phyloP scores from a whole-genome alignment of 2,888 invertebrate species.

The Sinopyrophorus schimmeli region DNA sequence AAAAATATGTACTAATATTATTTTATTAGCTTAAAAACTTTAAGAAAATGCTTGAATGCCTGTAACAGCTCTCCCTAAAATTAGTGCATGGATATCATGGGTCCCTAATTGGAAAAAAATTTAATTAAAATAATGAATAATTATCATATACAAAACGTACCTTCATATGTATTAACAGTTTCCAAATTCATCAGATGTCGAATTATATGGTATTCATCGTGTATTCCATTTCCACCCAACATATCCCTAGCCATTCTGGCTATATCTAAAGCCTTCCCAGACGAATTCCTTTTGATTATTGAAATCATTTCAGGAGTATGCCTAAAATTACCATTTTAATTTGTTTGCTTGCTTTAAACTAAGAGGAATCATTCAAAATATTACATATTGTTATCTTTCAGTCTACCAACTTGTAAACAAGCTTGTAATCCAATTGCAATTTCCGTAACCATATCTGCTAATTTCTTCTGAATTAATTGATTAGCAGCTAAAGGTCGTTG shows the following conservation, averaged over 20 bases:
- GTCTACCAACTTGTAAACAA: slow-evolving; percentile 85
- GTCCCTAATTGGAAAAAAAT: slow-evolving; percentile 68
- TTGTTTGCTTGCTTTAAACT: too few species aligned
- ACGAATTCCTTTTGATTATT: slow-evolving; percentile 91
- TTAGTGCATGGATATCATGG: slow-evolving; percentile 94
- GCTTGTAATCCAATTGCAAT: slow-evolving; percentile 87
- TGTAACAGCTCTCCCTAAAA: slow-evolving; percentile 93
- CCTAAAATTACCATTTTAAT: slow-evolving; percentile 54
- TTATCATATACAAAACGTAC: slow-evolving; percentile 51
- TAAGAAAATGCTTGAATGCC: slow-evolving; percentile 81
- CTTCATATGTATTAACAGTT: slow-evolving; percentile 98
- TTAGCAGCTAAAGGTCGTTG: slow-evolving; percentile 91
- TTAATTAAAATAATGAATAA: slow-evolving; percentile 1
- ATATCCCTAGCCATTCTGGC: slow-evolving; percentile 89
- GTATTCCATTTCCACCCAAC: slow-evolving; percentile 96
- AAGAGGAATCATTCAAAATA: too few species aligned
- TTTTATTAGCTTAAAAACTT: background rate
- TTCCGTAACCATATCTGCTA: slow-evolving; percentile 96
- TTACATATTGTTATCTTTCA: slow-evolving; percentile 81
- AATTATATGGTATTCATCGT: slow-evolving; percentile 97
- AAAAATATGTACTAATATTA: too few species aligned
- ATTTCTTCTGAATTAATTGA: slow-evolving; percentile 95
- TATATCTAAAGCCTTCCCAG: slow-evolving; percentile 93
- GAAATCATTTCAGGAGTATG: slow-evolving; percentile 94
- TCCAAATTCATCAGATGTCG: slow-evolving; percentile 96